Evolutionary conservation across 2,888 invertebrate species (phyloP).

Genomic region (Drosophila affinis): DNA sequence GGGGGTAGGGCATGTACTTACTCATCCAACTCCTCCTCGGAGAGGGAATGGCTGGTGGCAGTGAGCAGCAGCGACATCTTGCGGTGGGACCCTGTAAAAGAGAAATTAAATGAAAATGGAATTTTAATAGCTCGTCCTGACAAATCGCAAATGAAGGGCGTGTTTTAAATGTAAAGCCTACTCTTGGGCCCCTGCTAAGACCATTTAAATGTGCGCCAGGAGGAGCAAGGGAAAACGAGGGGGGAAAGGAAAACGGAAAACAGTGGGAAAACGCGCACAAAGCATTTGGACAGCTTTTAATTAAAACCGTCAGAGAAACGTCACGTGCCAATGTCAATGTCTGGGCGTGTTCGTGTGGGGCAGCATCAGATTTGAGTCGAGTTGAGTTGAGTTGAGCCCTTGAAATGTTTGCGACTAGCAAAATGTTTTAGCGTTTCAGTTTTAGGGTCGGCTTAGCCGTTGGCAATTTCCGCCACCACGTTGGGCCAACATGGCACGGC

Average conservation of each 20-base stretch:
- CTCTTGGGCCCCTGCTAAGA: constrained; percentile 23
- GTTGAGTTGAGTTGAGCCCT: constrained; percentile 62
- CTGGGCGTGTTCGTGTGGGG: constrained; percentile 19
- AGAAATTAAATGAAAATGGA: constrained; percentile 38
- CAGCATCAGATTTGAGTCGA: constrained; percentile 9
- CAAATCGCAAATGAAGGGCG: constrained; percentile 30
- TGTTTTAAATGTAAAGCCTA: constrained; percentile 25
- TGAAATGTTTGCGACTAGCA: constrained; percentile 45
- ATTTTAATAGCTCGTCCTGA: constrained; percentile 38
- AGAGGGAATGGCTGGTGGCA: constrained; percentile 85
- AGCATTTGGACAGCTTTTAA: constrained; percentile 75
- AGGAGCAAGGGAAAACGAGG: constrained; percentile 33
- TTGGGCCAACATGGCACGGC: constrained; percentile 31
- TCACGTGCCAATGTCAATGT: constrained; percentile 59
- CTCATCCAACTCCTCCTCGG: constrained; percentile 89
- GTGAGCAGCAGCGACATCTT: constrained; percentile 76
- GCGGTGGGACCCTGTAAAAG: constrained; percentile 59
- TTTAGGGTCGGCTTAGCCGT: constrained; percentile 34
- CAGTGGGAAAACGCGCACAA: constrained; percentile 44
- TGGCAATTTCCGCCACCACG: constrained; percentile 20
- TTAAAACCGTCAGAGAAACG: constrained; percentile 63
- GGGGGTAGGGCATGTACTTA: constrained; percentile 84
- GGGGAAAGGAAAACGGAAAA: constrained; percentile 9
- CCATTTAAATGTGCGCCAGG: constrained; percentile 35
- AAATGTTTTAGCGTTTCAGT: constrained; percentile 44